Evolutionary conservation across 2,113 vertebrate species (phyloP).

Genomic region (Gracilinanus agilis): DNA sequence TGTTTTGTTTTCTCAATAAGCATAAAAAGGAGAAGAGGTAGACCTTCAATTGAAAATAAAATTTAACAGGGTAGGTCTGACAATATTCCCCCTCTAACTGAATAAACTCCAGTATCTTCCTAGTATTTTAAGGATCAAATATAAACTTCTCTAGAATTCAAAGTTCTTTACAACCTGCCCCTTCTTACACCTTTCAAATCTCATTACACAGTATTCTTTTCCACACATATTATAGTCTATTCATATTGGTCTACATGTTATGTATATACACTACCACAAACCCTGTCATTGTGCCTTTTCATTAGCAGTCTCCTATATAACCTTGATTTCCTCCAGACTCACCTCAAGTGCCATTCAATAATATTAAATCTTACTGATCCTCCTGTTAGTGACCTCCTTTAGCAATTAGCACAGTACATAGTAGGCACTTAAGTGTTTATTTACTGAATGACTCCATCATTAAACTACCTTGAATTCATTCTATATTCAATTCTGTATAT

Average conservation of each 20-base stretch:
- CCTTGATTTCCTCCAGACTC: not conserved
- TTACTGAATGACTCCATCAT: not conserved
- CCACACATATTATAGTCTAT: not conserved
- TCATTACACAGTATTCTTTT: not conserved
- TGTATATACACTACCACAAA: not conserved
- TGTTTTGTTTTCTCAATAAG: not conserved
- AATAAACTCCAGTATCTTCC: too few species aligned
- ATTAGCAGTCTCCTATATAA: not conserved
- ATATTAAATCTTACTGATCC: not conserved
- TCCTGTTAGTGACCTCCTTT: not conserved
- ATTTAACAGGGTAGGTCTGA: not conserved
- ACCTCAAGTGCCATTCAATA: not conserved
- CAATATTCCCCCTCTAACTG: not conserved
- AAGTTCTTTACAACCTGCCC: not conserved
- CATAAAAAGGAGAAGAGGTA: not conserved
- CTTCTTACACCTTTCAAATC: not conserved
- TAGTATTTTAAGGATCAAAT: not conserved
- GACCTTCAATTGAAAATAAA: not conserved
- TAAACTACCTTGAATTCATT: not conserved
- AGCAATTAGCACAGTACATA: not conserved
- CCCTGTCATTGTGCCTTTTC: not conserved
- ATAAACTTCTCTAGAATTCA: not conserved
- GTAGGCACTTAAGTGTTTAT: not conserved
- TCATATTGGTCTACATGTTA: not conserved
- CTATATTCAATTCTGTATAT: not conserved